phyloP scores from a whole-genome alignment of 2,797 vertebrate genomes.

The Chloroceryle inda region DNA sequence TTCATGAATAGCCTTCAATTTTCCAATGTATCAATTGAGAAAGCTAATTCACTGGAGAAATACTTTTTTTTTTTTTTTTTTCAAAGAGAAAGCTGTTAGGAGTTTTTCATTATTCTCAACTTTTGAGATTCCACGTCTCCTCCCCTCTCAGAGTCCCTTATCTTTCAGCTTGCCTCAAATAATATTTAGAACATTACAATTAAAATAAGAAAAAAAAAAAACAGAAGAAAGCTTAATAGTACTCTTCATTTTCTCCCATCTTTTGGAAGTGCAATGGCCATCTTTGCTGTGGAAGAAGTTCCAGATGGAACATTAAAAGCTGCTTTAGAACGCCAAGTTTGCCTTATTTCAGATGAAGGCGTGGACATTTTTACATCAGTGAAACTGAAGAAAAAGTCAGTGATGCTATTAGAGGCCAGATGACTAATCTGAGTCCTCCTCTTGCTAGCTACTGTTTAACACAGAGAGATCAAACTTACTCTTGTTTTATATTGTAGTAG shows the following conservation, averaged over 20 bases:
- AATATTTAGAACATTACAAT: background rate
- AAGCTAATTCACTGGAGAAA: background rate
- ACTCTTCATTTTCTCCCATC: background rate
- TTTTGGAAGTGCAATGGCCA: background rate
- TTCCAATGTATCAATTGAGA: slow-evolving; percentile 22
- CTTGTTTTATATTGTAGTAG: background rate
- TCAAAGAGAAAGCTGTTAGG: background rate
- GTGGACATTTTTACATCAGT: background rate
- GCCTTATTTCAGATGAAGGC: background rate
- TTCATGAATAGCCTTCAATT: background rate
- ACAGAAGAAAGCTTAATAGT: background rate
- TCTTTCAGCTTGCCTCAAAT: background rate
- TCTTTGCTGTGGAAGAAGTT: slow-evolving; percentile 3
- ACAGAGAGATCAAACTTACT: background rate
- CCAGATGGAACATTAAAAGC: slow-evolving; percentile 19
- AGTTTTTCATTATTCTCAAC: background rate
- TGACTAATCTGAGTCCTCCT: background rate
- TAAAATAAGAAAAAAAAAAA: background rate
- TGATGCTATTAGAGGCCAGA: background rate
- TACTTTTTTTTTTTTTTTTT: background rate
- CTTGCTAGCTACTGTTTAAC: background rate
- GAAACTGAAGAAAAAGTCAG: background rate
- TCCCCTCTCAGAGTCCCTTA: background rate
- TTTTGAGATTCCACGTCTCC: background rate
- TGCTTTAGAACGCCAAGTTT: background rate